phyloP scores from a whole-genome alignment of 2,113 vertebrate genomes.

The Ondatra zibethicus region DNA sequence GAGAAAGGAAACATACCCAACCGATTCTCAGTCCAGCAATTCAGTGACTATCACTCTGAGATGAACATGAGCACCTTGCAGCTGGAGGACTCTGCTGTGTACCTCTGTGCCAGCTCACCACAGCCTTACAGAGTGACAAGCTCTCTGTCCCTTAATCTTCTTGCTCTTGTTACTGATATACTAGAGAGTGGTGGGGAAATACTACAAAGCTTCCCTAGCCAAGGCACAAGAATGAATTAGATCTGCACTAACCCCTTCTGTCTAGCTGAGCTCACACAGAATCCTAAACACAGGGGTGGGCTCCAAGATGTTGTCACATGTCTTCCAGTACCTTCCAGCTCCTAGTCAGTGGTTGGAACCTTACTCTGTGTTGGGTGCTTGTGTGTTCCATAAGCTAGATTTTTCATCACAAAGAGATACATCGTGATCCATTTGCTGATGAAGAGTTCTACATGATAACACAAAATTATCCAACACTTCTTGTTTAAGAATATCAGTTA shows the following conservation, averaged over 20 bases:
- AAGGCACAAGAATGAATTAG: too few species aligned
- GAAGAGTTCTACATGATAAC: too few species aligned
- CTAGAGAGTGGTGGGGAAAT: accelerated
- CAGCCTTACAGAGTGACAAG: not conserved
- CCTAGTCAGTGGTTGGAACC: too few species aligned
- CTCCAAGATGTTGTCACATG: accelerated
- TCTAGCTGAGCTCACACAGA: not conserved
- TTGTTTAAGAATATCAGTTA: not conserved
- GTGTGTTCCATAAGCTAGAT: accelerated
- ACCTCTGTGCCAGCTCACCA: slow-evolving; percentile 44
- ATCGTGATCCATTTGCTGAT: too few species aligned
- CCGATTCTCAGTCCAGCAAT: not conserved
- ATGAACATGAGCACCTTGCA: not conserved
- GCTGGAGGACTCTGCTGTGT: too few species aligned
- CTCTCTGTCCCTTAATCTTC: slow-evolving; percentile 5
- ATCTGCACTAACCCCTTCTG: not conserved
- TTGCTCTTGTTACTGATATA: not conserved
- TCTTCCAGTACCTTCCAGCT: not conserved
- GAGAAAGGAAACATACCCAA: not conserved
- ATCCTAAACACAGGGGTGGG: accelerated
- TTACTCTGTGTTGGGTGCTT: too few species aligned
- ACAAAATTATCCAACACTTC: not conserved
- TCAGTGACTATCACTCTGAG: not conserved
- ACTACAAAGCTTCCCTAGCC: too few species aligned
- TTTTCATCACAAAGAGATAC: not conserved